A percentile compares a stretch with the other conserved stretches of the same genome.
phyloP scores from a whole-genome alignment of 1,140 invertebrate species.

The Cryptotermes secundus region DNA sequence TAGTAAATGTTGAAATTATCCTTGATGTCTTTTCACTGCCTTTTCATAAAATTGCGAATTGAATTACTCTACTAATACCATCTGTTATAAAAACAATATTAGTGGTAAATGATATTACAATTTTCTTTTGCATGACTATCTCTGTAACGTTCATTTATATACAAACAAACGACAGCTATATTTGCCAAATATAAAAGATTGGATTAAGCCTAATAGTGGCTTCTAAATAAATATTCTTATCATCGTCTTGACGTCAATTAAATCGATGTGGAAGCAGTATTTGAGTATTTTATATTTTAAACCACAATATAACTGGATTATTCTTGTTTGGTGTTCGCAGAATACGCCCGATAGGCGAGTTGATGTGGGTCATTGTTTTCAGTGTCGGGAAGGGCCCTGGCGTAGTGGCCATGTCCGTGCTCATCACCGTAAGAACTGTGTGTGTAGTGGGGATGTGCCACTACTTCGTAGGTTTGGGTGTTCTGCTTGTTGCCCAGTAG shows the following conservation, averaged over 20 bases:
- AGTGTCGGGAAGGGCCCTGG: conserved; percentile 48
- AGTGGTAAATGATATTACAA: not conserved
- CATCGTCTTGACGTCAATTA: not conserved
- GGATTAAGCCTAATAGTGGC: not conserved
- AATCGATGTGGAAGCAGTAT: not conserved
- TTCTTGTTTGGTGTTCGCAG: not conserved
- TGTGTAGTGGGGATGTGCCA: conserved; percentile 64
- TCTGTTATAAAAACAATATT: not conserved
- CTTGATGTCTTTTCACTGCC: not conserved
- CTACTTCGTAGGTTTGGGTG: conserved; percentile 70
- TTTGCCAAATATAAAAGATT: not conserved
- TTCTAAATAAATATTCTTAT: not conserved
- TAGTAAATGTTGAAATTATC: not conserved
- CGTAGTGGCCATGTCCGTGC: conserved; percentile 57
- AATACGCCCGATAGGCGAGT: conserved; percentile 62
- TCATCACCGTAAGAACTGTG: conserved; percentile 55
- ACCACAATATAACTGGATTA: not conserved
- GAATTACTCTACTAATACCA: not conserved
- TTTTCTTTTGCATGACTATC: not conserved
- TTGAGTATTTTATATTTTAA: not conserved
- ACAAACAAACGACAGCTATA: not conserved
- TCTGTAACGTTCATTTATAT: not conserved
- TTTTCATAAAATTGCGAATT: not conserved
- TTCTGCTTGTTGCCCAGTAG: conserved; percentile 65
- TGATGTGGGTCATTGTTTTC: conserved; percentile 48